Evolutionary conservation across 1,140 invertebrate species (phyloP).

Genomic region (Eriocheir sinensis): DNA sequence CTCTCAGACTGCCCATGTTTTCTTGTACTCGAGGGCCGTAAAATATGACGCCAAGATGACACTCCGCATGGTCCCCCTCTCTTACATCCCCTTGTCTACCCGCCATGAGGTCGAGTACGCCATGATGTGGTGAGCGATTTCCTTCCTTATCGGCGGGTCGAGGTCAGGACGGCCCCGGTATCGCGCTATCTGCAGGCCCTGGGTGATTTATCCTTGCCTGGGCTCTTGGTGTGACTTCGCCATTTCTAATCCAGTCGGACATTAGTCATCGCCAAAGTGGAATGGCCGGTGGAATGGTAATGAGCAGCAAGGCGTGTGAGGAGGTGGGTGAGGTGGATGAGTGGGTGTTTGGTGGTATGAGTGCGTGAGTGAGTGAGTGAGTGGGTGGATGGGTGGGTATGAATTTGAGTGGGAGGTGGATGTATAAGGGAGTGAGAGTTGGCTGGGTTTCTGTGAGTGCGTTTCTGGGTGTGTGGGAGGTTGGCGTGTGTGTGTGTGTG

Average conservation of each 20-base stretch:
- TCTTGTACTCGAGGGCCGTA: neutral
- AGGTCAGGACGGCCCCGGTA: neutral
- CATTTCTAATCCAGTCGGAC: conserved; percentile 52
- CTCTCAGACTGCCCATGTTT: neutral
- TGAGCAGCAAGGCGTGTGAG: neutral
- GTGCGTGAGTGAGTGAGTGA: neutral
- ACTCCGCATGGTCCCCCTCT: neutral
- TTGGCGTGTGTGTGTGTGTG: neutral
- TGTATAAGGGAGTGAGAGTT: neutral
- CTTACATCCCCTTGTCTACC: neutral
- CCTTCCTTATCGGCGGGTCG: neutral
- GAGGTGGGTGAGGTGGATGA: neutral
- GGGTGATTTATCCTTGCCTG: conserved; percentile 41
- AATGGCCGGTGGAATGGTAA: conserved; percentile 49
- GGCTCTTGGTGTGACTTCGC: conserved; percentile 45
- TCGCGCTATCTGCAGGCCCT: neutral
- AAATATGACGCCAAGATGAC: neutral
- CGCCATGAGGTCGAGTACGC: neutral
- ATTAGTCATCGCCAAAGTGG: conserved; percentile 59
- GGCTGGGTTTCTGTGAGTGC: neutral
- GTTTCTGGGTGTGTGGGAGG: neutral
- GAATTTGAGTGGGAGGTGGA: neutral
- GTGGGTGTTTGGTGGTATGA: neutral
- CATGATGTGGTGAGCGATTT: neutral
- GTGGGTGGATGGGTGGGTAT: neutral